Evolutionary conservation across 1,140 invertebrate species (phyloP), one percentile per base, ranked within the genome.

Genomic region (Cotesia glomerata): DNA sequence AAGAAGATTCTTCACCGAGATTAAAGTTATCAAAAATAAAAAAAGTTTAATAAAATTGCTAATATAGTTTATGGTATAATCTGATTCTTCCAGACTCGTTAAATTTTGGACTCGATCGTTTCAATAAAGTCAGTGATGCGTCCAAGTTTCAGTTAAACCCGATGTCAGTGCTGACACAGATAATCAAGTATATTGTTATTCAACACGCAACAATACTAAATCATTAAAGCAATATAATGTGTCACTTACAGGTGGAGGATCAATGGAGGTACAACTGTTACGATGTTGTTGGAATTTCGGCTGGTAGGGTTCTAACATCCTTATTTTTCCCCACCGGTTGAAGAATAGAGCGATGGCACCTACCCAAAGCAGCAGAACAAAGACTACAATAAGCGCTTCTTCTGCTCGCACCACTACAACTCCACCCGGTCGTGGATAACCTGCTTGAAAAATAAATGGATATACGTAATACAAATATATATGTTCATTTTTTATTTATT

Each of bases 261-360:
- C 90, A 69, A 91, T 88, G 63, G 93, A 88, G 0, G 91, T 90
- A 80, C 92, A 94, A 77, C 91, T 93, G 74, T 90, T 89, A 69
- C 93, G 88, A 82, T 93, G 89, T 74, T 92, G 91, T 75, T 93
- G 91, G 81, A 93, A 94, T 78, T 94, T 93, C 0, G 93, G 94
- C 79, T 94, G 94, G 84, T 94, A 95, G 4, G 93, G 94, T 80
- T 94, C 92, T 82, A 95, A 82, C 93, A 94, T 94, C 73, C 93
- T 89, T 73, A 95, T 95, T 87, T 95, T 95, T 70, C 93, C 93
- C 94, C 94, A 95, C 64, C 94, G 90, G 86, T 94, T 94, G 88
- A 95, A 93, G 84, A 94, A 94, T 5, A 95, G 86, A 0, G 91
- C 90, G 16, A 95, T 94, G 5, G 93, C 93, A 0, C 91, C 93